A percentile compares a stretch with the other conserved stretches of the same genome.
Evolutionary conservation across 2,888 invertebrate genomes (phyloP).

Genomic region (Liodrosophila aerea): DNA sequence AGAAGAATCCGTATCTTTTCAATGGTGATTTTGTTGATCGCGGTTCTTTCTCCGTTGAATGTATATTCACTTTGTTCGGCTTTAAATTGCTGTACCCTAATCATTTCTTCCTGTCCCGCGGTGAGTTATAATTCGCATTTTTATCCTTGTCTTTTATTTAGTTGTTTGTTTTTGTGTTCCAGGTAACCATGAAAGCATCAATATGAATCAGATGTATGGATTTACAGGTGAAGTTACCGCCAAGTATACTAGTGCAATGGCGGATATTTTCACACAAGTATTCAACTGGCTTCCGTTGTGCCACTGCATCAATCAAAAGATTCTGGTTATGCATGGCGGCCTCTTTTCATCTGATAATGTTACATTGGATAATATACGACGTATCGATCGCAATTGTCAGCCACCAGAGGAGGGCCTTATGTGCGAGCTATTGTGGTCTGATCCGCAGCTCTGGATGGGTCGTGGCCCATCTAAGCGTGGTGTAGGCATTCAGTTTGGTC

Average conservation of each 20-base stretch:
- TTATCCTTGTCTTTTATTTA: rapidly evolving
- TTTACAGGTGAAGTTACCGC: slow-evolving; percentile 99
- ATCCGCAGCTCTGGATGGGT: slow-evolving; percentile 95
- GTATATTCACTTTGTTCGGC: slow-evolving; percentile 98
- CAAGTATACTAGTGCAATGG: slow-evolving; percentile 97
- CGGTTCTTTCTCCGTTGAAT: slow-evolving; percentile 99
- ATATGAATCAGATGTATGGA: slow-evolving; percentile 99
- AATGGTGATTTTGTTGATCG: slow-evolving; percentile 99
- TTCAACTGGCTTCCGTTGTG: slow-evolving; percentile 98
- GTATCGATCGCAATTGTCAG: slow-evolving; percentile 95
- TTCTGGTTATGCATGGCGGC: slow-evolving; percentile 98
- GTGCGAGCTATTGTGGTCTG: slow-evolving; percentile 99
- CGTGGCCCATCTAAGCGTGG: slow-evolving; percentile 97
- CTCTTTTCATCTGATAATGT: slow-evolving; percentile 96
- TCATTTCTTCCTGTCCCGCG: slow-evolving; percentile 98
- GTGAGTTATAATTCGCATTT: slow-evolving; percentile 83
- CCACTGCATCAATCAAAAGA: slow-evolving; percentile 94
- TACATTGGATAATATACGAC: slow-evolving; percentile 94
- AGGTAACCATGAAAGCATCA: slow-evolving; percentile 99
- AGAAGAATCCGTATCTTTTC: slow-evolving; percentile 97
- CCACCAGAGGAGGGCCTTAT: slow-evolving; percentile 98
- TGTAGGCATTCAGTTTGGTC: slow-evolving; percentile 99
- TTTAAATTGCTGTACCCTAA: slow-evolving; percentile 98
- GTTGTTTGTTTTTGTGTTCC: too few relatives aligned
- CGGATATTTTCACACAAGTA: slow-evolving; percentile 98